Conservation (phyloP, 2,113 vertebrate genomes). For the Mandrillus leucophaeus region DNA sequence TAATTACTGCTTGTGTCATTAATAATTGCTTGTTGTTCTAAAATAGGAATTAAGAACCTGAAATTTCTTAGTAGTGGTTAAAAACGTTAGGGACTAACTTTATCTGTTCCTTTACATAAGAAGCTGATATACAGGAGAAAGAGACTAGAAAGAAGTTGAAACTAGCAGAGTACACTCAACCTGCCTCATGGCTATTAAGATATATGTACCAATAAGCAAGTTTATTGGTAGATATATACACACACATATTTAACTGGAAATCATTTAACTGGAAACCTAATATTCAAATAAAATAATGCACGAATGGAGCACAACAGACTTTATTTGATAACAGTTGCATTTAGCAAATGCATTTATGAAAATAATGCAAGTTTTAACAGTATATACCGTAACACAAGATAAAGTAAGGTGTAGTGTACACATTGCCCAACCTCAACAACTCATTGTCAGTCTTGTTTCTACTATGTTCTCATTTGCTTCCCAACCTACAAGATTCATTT, state of each 20-base stretch:
- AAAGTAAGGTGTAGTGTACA: not conserved
- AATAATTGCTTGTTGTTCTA: not conserved
- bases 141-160: not conserved
- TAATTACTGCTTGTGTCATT: not conserved
- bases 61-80: not conserved
- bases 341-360: not conserved
- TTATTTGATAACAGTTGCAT: not conserved
- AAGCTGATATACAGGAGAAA: not conserved
- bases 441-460: not conserved
- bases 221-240: no score
- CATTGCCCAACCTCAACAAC: not conserved
- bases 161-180: fast-evolving
- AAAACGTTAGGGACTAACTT: not conserved
- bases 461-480: not conserved
- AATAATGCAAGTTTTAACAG: not conserved
- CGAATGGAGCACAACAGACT: fast-evolving
- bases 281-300: not conserved
- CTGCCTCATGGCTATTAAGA: not conserved
- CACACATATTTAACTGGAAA: no score
- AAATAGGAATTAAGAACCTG: not conserved
- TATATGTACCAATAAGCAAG: not conserved
- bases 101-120: no score
- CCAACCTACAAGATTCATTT: not conserved
- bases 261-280: not conserved
- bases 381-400: not conserved